Conservation (phyloP, 2,113 vertebrate genomes). For the Oryzias woworae region DNA sequence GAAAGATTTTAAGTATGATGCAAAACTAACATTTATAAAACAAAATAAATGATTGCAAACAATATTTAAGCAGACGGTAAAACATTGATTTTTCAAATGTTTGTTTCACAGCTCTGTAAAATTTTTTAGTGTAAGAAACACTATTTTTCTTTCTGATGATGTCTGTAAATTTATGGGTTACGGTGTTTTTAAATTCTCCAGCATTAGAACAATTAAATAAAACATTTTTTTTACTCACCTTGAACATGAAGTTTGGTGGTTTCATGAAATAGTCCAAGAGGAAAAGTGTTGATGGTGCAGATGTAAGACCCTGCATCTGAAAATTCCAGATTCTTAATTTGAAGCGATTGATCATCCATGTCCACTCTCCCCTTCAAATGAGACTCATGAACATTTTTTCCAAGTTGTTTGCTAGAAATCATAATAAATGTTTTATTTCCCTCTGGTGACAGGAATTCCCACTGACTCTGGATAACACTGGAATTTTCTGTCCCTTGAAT, state of each 20-base stretch:
- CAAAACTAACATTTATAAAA: too few relatives aligned
- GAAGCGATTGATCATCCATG: slow-evolving; percentile 55
- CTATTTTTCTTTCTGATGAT: too few relatives aligned
- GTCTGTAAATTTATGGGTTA: too few relatives aligned
- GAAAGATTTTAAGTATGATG: too few relatives aligned
- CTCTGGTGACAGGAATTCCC: slow-evolving; percentile 37
- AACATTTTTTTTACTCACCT: slow-evolving; percentile 62
- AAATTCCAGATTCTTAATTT: slow-evolving; percentile 51
- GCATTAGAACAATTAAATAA: background rate
- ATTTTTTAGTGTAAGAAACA: background rate
- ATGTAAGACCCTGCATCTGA: slow-evolving; percentile 73
- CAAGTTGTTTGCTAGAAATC: background rate
- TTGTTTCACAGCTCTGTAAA: background rate
- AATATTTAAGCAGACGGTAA: too few relatives aligned
- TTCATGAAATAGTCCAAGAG: slow-evolving; percentile 55
- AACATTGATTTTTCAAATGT: too few relatives aligned
- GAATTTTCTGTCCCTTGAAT: rapidly evolving
- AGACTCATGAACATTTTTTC: slow-evolving; percentile 19
- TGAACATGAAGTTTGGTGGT: slow-evolving; percentile 58
- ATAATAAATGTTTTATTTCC: slow-evolving; percentile 30
- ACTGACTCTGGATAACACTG: slow-evolving; percentile 30
- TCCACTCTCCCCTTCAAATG: slow-evolving; percentile 42
- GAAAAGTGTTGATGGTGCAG: slow-evolving; percentile 71
- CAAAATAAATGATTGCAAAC: too few relatives aligned
- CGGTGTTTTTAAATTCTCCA: background rate